Base-by-base conservation (phyloP, 2,113 vertebrate species). In the Melanerpes aurifrons region DNA sequence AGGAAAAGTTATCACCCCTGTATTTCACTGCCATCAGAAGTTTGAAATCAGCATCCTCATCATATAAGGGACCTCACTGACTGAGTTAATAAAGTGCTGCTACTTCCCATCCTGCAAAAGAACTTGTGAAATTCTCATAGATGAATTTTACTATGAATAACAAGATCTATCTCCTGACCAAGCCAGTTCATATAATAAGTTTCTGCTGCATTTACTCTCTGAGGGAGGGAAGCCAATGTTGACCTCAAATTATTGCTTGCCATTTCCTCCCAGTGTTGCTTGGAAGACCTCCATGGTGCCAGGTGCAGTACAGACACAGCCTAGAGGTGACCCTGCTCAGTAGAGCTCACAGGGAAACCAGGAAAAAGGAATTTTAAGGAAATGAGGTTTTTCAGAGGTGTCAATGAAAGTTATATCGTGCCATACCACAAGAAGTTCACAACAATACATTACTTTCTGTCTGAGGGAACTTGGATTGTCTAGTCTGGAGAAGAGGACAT, bases 121-220 rank as follows among this genome's bases (percentile, higher is more conserved):
- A 79, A 64, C 43, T 64, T 64, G 15, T 45, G 82, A 83, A 96
- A 93, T 88, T 77, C 86, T 80, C 80, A 70, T n/a, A 47, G 72
- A 61, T 5, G 2, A 83, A 81, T 83, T 93, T 68, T 74, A 48
- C 54, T 74, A 53, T 10, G 64, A 91, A 48, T 53, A 91, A 77
- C 18, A 88, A 91, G 61, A 88, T 73, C 82, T 81, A 29, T 93
- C 62, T 35, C 25, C 48, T 76, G 67, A 62, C 50, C 1, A 0
- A 91, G 40, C 5, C 1, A 0, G 43, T 57, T 78, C 53, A 47
- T 0, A 0, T 10, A 70, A 62, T 37, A 85, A 69, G 22, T 76
- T 87, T 56, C 24, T 91, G 12, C 26, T 82, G 68, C 53, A 45
- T 70, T 92, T 84, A 76, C 58, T 61, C 62, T 87, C n/a, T 11